Base-by-base conservation (phyloP, 2,888 invertebrate genomes). In the Himalopsyche tibetana region DNA sequence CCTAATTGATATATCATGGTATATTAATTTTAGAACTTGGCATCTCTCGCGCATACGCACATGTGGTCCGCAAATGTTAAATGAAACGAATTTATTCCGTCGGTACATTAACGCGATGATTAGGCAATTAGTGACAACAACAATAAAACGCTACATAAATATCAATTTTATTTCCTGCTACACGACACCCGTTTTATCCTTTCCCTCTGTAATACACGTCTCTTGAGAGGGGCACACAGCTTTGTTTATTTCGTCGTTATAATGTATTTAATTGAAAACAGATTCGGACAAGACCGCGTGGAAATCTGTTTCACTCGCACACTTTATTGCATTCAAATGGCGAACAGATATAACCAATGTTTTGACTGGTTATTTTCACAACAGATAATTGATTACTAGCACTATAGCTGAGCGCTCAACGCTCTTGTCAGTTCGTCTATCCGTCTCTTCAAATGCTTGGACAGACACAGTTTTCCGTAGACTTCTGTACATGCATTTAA, bases 111-210 rank as follows among this genome's bases (percentile, higher is more conserved):
- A 63, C 63, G 8, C 28, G 11, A 63, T 63, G 63, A 63, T 63
- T 19, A 63, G 63, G 63, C 63, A 63, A 63, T 63, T 63, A 63
- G 63, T 19, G 63, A 63, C 63, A 63, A 63, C 63, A 63, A 63
- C 19, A 63, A 63, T 63, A 19, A 63, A 63, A 63, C 63, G 63
- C 28, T 6, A 63, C 63, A 63, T 63, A 63, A 63, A 63, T 63
- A 63, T 63, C 63, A 63, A 63, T 63, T 63, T 63, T 63, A 63
- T 19, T 63, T 63, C 63, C 63, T 28, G 11, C 63, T 63, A 63
- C 63, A 56, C 28, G 8, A 63, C 51, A 15, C 28, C 9, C 28
- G 28, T 63, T 63, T 11, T 63, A 63, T 63, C 63, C 15, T 63
- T 63, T 63, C 19, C 0, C 8, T 0, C 28, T 19, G n/a, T 19